Conservation (phyloP, 2,797 vertebrate genomes). For the Sebastes aleutianus region DNA sequence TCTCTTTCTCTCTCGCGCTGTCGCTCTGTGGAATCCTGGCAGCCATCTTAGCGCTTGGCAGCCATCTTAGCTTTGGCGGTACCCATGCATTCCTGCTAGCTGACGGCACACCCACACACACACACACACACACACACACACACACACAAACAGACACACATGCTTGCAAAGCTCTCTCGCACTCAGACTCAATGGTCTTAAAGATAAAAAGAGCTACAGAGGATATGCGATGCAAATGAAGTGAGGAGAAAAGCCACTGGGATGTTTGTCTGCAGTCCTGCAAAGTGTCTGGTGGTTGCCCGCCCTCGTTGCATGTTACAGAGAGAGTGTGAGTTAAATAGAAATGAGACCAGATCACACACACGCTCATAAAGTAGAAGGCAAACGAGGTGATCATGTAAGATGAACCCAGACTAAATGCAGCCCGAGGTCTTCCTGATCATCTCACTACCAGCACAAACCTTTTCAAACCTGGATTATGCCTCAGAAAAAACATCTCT, state of each 20-base stretch:
- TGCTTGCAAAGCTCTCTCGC: slow-evolving; percentile 24
- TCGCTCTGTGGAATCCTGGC: slow-evolving; percentile 87
- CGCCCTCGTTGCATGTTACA: not conserved
- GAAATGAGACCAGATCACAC: slow-evolving; percentile 7
- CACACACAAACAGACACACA: slow-evolving; percentile 10
- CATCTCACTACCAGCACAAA: not conserved
- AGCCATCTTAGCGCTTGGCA: slow-evolving; percentile 94
- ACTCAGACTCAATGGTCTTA: slow-evolving; percentile 57
- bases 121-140: slow-evolving; percentile 23
- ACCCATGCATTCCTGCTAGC: slow-evolving; percentile 84
- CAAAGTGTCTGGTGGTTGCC: not conserved
- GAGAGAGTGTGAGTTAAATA: not conserved
- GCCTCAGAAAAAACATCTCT: slow-evolving; percentile 6
- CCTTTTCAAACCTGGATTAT: slow-evolving; percentile 13
- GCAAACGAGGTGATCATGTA: not conserved
- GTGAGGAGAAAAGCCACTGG: slow-evolving; percentile 34
- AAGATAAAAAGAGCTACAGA: slow-evolving; percentile 70
- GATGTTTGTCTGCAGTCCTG: slow-evolving; percentile 37
- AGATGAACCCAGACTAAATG: not conserved
- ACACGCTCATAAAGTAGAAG: not conserved
- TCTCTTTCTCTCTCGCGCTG: slow-evolving; percentile 73
- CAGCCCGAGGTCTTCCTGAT: slow-evolving; percentile 3
- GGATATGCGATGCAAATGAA: slow-evolving; percentile 44
- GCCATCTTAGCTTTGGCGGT: slow-evolving; percentile 93
- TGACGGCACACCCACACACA: slow-evolving; percentile 73